Evolutionary conservation across 2,888 invertebrate species (phyloP), one percentile per base, ranked within the genome.

Genomic region (Drosophila kuntzei): DNA sequence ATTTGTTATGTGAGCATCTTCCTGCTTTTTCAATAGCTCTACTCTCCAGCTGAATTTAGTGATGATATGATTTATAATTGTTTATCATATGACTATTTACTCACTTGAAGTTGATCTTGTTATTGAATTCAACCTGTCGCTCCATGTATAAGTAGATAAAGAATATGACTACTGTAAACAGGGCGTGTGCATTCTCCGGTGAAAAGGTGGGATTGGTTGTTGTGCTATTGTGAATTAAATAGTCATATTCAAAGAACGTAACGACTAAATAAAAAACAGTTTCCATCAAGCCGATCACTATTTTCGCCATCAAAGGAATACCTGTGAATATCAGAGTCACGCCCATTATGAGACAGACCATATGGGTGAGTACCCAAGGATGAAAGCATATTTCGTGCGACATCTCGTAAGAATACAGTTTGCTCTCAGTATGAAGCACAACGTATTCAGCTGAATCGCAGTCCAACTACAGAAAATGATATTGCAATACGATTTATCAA

Each of bases 51-150:
- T 92, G 86, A 5, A 29, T 44, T 1, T 0, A 16, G 16, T 6
- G n/a, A 22, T n/a, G 7, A 7, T 12, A 12, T 2, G 12, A 20
- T 41, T 41, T 7, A 12, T 1, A 20, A 7, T 3, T 20, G 0
- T 11, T 12, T 1, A 4, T 5, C 3, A 9, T 14, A 37, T n/a
- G 6, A 1, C 6, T 25, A 2, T n/a, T 1, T 16, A 61, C 61
- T 93, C 92, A 95, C 79, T 95, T 93, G 84, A 95, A 97, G 90
- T 98, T 98, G 65, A 98, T 93, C 84, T 98, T 94, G 78, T 96
- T 96, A 87, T 97, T 95, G 80, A 96, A 97, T 90, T 98, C 98
- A 16, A 96, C 95, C 91, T 97, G 97, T 87, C 98, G 94, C 91
- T 98, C 97, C 76, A 97, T 95, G 78, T 97, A 94, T 2, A n/a